Conservation (phyloP, 2,888 invertebrate species). For the Allacma fusca region DNA sequence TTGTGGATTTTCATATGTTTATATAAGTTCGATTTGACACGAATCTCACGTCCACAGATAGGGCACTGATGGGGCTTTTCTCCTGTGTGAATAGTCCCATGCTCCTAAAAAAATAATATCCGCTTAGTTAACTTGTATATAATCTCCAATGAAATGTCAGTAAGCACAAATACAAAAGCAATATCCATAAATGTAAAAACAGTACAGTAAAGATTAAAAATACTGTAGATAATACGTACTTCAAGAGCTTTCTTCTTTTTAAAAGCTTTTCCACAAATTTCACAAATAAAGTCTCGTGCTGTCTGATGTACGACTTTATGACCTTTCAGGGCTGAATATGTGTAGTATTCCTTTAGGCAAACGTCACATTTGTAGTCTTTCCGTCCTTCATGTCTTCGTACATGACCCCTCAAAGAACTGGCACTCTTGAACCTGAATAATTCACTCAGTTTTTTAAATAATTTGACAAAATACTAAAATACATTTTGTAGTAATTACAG, state of each 20-base stretch:
- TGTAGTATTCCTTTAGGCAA: constrained; percentile 59
- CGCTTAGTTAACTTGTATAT: too few relatives aligned
- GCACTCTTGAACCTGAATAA: constrained; percentile 59
- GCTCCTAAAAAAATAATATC: constrained; percentile 46
- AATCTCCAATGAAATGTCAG: too few relatives aligned
- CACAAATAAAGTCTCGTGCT: constrained; percentile 55
- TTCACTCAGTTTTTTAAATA: too few relatives aligned
- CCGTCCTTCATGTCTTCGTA: constrained; percentile 57
- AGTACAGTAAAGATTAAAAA: too few relatives aligned
- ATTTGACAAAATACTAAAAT: too few relatives aligned
- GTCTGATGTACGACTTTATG: constrained; percentile 60
- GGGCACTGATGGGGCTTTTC: constrained; percentile 57
- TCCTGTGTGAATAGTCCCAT: constrained; percentile 58
- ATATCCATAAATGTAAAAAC: too few relatives aligned
- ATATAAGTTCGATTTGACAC: constrained; percentile 60
- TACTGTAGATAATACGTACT: constrained; percentile 41
- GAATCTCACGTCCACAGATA: constrained; percentile 58
- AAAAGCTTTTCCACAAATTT: constrained; percentile 57
- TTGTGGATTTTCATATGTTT: constrained; percentile 61
- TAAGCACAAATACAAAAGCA: too few relatives aligned
- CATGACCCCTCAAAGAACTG: constrained; percentile 56
- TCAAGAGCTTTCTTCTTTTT: constrained; percentile 59
- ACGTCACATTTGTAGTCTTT: constrained; percentile 60
- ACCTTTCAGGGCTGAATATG: constrained; percentile 58
- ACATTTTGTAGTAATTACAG: too few relatives aligned